Evolutionary conservation across 2,888 invertebrate genomes (phyloP), one percentile per base, ranked within the genome.

Genomic region (Drosophila macrospina): DNA sequence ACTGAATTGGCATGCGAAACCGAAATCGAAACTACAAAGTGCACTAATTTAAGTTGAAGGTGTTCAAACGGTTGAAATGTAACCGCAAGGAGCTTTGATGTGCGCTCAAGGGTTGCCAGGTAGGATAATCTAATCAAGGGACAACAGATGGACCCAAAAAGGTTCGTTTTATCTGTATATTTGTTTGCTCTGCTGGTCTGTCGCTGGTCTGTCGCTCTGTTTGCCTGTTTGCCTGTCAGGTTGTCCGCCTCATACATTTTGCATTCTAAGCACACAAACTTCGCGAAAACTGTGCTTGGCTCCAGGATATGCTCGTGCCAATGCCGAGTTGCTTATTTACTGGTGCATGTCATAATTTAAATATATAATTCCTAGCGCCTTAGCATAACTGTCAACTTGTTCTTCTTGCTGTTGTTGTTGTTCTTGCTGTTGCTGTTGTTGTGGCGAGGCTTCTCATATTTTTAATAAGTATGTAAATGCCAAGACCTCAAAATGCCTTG

Each of bases 11-110:
- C 56, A 45, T 45, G 28, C 11, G 15, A 30, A 45, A 61, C 41
- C 54, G 57, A 69, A 78, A 78, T 70, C 59, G 67, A 86, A 83
- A 88, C 88, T 88, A 86, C 88, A 83, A 83, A 86, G 83, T 88
- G 76, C 73, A 88, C 83, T 83, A 83, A 83, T 83, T 83, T 82
- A 71, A 83, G 88, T 88, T 88, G 82, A 71, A 83, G 88, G 83
- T 88, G 82, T 85, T 55, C 32, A 84, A 78, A 73, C 54, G 82
- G 71, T 56, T 63, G 24, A n/a, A 36, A 42, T n/a, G 37, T 16
- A 51, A 69, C 84, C 81, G 52, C 66, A 77, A 36, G 52, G 61
- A 48, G 69, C 71, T 83, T 88, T 83, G 83, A 83, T 88, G 86
- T 82, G 79, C 82, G 69, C 64, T 66, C 73, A 76, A 88, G 88